Evolutionary conservation across 2,113 vertebrate genomes (phyloP), one percentile per base, ranked within the genome.

Genomic region (Galbula dea): DNA sequence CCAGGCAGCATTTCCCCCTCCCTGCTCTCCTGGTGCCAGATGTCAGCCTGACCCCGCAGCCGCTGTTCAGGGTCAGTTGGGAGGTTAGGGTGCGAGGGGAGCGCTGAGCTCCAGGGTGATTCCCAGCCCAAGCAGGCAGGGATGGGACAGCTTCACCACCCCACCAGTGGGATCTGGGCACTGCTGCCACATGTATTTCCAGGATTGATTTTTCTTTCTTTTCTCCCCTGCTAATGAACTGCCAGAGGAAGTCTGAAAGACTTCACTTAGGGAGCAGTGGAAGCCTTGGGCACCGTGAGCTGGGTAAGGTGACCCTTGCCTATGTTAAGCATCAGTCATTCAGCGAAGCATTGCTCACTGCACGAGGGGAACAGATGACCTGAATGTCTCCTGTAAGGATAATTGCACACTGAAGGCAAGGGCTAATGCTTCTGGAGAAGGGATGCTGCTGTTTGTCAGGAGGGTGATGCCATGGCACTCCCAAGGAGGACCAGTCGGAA

Each of bases 1-100:
- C 15, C 83, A 66, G 77, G 10, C 86, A n/a, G 74, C 5, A 1
- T 11, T 67, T 63, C 81, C 62, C 32, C 17, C 80, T 75, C 77
- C 89, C 77, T 84, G 75, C 67, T 46, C 57, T 71, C 69, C 81
- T 8, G 30, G 76, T 76, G 86, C 93, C 94, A 96, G 93, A 95
- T 95, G 91, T 94, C 94, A 39, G 89, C 51, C 83, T 89, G 94
- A 96, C 95, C 94, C 88, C 5, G 2, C 26, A 39, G 89, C 80
- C 6, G 26, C 73, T 2, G 67, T 26, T 68, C 72, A 1, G 54
- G 95, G 94, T 93, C 94, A 65, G 5, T 18, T 43, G 2, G 10
- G 19, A 82, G 93, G 83, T 88, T 26, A 62, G 0, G 37, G 83
- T 4, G 82, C 2, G 2, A 27, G 32, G 57, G 46, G 46, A 85